Base-by-base conservation (phyloP, 1,140 invertebrate genomes). In the Heliconius himera region DNA sequence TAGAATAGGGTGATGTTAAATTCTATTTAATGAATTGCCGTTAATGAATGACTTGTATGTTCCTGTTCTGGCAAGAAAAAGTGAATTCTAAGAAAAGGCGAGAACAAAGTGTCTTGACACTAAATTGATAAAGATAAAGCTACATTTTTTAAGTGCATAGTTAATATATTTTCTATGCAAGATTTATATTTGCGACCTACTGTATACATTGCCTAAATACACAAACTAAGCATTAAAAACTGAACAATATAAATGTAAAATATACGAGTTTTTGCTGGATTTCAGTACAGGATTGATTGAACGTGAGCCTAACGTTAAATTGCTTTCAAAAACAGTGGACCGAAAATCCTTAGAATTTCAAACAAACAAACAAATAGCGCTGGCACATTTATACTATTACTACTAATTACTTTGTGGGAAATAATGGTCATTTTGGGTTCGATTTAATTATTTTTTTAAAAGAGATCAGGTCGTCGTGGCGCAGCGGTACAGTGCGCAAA, bases 311-410 rank as follows among this genome's bases (percentile, higher is more conserved):
- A 66, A 66, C 60, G 60, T 66, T 66, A 66, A 66, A 66, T 66
- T 66, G 60, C 60, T 66, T 66, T 66, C 60, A 66, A 66, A 66
- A 66, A 66, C 60, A 66, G 22, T 66, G 22, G 22, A 66, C 60
- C 60, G 60, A 66, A 29, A 26, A 66, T 66, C 60, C 60, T 66
- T 66, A 66, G 60, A 66, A 66, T 66, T 66, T 26, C 60, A 66
- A 66, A 66, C 22, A 66, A 66, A 66, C 60, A 66, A 66, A 22
- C 60, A 26, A 66, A 29, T 29, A 66, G 4, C 22, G 60, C 22
- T 16, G 60, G 60, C n/a, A 66, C 22, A 66, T 60, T 56, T 66
- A 29, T 66, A 66, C 60, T 66, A 66, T 66, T 66, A 26, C 8
- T 66, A 66, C 9, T 66, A 26, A 60, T 60, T 22, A 60, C 22